Conservation (phyloP, 2,888 invertebrate species). For the Deilephila elpenor region DNA sequence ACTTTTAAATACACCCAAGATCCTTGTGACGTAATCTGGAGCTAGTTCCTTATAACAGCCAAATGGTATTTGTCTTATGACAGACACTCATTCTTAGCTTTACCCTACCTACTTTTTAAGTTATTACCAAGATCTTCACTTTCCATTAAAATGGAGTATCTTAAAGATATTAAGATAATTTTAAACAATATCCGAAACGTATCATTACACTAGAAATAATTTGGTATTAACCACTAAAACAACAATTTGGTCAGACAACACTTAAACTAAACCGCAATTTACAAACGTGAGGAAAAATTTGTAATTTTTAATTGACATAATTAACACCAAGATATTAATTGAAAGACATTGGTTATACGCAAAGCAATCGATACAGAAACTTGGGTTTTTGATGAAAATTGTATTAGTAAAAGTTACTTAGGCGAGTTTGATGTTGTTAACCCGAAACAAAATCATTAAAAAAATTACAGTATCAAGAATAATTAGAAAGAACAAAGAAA, state of each 20-base stretch:
- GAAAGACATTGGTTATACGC: not conserved
- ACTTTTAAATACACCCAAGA: too few relatives aligned
- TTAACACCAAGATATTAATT: slow-evolving; percentile 46
- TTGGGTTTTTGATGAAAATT: not conserved
- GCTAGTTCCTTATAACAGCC: too few relatives aligned
- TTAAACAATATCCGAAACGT: slow-evolving; percentile 9
- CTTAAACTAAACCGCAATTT: slow-evolving; percentile 48
- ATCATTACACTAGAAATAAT: slow-evolving; percentile 24
- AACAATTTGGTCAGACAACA: slow-evolving; percentile 74
- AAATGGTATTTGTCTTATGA: too few relatives aligned
- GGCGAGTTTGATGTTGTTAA: too few relatives aligned
- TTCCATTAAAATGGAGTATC: too few relatives aligned
- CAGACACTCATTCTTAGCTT: too few relatives aligned
- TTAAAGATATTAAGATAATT: not conserved
- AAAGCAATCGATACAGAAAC: not conserved
- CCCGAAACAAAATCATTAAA: too few relatives aligned
- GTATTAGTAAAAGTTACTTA: not conserved
- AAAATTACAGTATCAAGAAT: too few relatives aligned
- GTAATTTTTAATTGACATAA: slow-evolving; percentile 63
- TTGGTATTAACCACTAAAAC: slow-evolving; percentile 50
- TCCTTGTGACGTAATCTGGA: too few relatives aligned
- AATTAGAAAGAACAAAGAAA: too few relatives aligned
- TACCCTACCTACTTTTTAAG: too few relatives aligned
- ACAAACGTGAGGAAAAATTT: slow-evolving; percentile 49
- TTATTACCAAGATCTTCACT: too few relatives aligned